A percentile compares a stretch with the other conserved stretches of the same genome.
These are phyloP conservation scores for Theonella swinhoei DNA, from an alignment of 37 sponge, comb jelly and placozoan genomes.

Conservation along the genomic window DNA sequence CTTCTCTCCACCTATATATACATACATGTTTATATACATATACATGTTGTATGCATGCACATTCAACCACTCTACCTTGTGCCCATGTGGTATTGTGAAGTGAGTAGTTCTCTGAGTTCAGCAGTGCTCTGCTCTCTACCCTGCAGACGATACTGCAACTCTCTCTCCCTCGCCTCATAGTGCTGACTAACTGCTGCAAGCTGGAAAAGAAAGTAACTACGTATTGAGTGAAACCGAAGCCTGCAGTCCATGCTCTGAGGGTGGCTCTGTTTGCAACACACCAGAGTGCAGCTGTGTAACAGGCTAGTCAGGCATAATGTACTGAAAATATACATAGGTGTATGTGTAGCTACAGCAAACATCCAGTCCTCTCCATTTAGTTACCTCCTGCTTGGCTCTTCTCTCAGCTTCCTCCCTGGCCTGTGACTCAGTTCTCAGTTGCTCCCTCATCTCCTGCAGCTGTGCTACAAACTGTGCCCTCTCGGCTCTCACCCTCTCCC, in stretches of 20 bases:
- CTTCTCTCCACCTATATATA: constrained; percentile 71
- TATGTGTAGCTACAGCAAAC: too few species aligned
- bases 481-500: constrained; percentile 61
- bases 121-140: constrained; percentile 41
- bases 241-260: too few species aligned
- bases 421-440: constrained; percentile 31
- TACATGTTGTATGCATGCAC: too few species aligned
- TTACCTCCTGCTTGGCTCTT: constrained; percentile 46
- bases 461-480: constrained; percentile 43
- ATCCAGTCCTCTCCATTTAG: too few species aligned
- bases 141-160: constrained; percentile 41
- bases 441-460: constrained; percentile 20
- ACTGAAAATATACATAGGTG: too few species aligned
- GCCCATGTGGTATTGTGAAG: constrained; percentile 51
- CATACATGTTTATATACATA: too few species aligned
- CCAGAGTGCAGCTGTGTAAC: too few species aligned
- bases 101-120: constrained; percentile 54
- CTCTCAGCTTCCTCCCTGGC: constrained; percentile 42
- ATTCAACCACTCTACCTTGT: too few species aligned
- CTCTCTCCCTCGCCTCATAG: constrained; percentile 44
- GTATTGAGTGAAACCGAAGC: not conserved
- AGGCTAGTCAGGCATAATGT: too few species aligned
- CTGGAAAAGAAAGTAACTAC: not conserved
- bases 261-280: too few species aligned
- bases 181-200: constrained; percentile 14